Conservation (phyloP, 2,888 invertebrate species). For the Tholera decimalis region DNA sequence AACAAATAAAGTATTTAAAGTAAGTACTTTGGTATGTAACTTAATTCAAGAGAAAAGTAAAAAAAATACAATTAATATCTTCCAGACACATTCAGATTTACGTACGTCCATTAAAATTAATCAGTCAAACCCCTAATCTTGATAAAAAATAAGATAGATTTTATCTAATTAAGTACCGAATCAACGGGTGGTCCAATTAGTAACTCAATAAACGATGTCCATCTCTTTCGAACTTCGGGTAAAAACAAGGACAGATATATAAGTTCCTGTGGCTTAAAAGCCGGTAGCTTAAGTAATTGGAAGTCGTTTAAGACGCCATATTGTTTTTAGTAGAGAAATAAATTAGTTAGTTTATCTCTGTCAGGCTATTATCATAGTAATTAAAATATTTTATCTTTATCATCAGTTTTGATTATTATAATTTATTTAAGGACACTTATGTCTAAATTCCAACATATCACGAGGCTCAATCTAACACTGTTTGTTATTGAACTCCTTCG, state of each 20-base stretch:
- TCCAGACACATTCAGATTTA: constrained; percentile 50
- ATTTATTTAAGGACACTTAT: background rate
- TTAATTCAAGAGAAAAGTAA: background rate
- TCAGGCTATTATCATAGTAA: constrained; percentile 15
- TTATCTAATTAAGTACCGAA: constrained; percentile 63
- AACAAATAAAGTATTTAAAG: no score
- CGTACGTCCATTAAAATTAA: constrained; percentile 53
- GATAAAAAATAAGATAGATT: constrained; percentile 55
- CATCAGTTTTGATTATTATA: background rate
- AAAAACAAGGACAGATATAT: constrained; percentile 58
- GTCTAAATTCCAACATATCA: background rate
- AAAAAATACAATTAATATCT: constrained; percentile 18
- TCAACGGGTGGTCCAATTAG: constrained; percentile 81
- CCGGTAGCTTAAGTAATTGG: constrained; percentile 74
- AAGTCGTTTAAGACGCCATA: constrained; percentile 69
- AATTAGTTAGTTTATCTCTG: constrained; percentile 48
- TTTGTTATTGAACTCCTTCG: no score
- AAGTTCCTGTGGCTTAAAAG: constrained; percentile 42
- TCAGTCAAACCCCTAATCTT: constrained; percentile 57
- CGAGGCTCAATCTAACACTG: no score
- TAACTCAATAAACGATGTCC: constrained; percentile 60
- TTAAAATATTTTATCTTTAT: constrained; percentile 18
- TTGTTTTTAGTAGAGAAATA: constrained; percentile 56
- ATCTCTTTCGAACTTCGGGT: constrained; percentile 43
- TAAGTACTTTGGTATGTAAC: no score